phyloP scores from a whole-genome alignment of 35 echinoderm and acorn worm genomes.

The Lytechinus pictus region DNA sequence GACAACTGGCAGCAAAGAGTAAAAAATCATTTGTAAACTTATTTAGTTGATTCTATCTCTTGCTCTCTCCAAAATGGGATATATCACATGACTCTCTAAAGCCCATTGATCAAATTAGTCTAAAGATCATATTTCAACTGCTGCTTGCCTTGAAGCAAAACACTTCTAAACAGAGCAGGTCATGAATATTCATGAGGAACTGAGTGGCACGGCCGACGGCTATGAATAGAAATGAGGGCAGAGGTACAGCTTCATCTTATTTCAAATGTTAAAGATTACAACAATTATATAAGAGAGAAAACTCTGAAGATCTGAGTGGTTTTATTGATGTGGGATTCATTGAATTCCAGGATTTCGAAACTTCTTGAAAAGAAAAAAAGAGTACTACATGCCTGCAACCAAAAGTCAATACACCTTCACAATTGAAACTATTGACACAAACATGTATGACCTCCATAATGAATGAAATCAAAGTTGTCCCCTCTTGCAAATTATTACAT shows the following conservation, averaged over 20 bases:
- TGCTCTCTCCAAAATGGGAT: not conserved
- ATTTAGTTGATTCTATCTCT: not conserved
- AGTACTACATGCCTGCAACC: too few species aligned
- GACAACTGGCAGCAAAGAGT: not conserved
- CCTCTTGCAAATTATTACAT: too few species aligned
- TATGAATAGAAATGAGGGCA: not conserved
- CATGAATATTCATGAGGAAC: not conserved
- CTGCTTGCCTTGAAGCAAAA: not conserved
- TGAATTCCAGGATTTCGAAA: not conserved
- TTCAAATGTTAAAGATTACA: not conserved
- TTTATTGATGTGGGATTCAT: not conserved
- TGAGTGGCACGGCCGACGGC: not conserved
- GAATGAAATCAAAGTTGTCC: too few species aligned
- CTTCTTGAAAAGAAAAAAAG: too few species aligned
- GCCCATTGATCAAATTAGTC: not conserved
- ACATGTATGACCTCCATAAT: too few species aligned
- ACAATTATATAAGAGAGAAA: not conserved
- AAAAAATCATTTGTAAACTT: conserved; percentile 13
- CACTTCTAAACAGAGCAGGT: conserved; percentile 10
- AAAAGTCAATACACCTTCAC: too few species aligned
- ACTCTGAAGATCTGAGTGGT: not conserved
- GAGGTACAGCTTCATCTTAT: not conserved
- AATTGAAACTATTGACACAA: too few species aligned
- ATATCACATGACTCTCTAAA: not conserved
- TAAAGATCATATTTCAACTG: conserved; percentile 13